Base-by-base conservation (phyloP, 2,113 vertebrate genomes). In the Gymnocephalus cernua region DNA sequence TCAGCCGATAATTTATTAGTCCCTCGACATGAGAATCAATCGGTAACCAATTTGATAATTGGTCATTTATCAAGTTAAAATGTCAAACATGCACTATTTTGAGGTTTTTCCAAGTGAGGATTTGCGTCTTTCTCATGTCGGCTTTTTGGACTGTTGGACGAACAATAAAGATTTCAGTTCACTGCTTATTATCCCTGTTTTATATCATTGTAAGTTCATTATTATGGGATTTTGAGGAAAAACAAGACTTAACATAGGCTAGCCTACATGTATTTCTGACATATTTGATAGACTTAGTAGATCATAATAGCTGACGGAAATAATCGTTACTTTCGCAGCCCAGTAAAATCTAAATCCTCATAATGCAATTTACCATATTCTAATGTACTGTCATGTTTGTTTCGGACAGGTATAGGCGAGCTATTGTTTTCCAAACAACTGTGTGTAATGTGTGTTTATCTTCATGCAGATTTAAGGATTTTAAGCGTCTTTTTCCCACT, bases 11-110 rank as follows among this genome's bases (percentile, higher is more conserved):
- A 0, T 64, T 9, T 4, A 15, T 4, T 1, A 61, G 6, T 19
- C 6, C 16, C 27, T 19, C 0, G 2, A 19, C 0, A 2, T 32
- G 4, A 23, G 0, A 16, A 4, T 0, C 0, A 16, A 11, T 9
- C 1, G 1, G 68, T 0, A 76, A 25, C 0, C 7, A 0, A 3
- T 5, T 1, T 1, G 1, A 11, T 9, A 32, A 14, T 14, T 2
- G 0, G 0, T 56, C 1, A 2, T 65, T 23, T 10, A 7, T n/a
- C 0, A 0, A 2, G 2, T 21, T 3, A 47, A 53, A 59, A 71
- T 0, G 15, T 23, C 1, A 4, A 50, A 32, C 0, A 1, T 29
- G 3, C 1, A 1, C 2, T 29, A 2, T 15, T 73, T 62, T 27
- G 1, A 13, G 9, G 8, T 1, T 70, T 79, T 74, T 48, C 27